Evolutionary conservation across 2,888 invertebrate species (phyloP).

Genomic region (Dyspetes luteomarginatus): DNA sequence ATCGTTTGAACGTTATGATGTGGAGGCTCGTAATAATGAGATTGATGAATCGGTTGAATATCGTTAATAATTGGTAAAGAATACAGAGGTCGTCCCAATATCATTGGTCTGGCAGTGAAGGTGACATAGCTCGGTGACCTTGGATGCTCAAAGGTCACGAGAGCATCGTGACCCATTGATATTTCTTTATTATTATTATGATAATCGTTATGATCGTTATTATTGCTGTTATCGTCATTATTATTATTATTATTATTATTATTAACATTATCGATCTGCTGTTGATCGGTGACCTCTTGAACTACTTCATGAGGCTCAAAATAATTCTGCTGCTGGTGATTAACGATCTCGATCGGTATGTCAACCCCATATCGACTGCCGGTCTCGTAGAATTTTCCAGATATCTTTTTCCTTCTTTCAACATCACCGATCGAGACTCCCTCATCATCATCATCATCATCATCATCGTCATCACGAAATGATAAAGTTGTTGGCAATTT

Average conservation of each 20-base stretch:
- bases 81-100: constrained; percentile 41
- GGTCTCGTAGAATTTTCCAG: constrained; percentile 71
- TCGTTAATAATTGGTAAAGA: constrained; percentile 5
- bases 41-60: constrained; percentile 11
- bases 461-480: neutral
- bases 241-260: neutral
- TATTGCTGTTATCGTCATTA: neutral
- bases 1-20: constrained; percentile 13
- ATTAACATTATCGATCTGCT: constrained; percentile 10
- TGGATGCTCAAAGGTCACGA: constrained; percentile 49
- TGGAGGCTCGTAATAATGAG: constrained; percentile 21
- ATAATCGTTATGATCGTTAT: neutral
- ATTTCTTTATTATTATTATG: neutral
- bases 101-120: constrained; percentile 16
- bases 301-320: constrained; percentile 15
- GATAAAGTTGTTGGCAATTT: constrained; percentile 3
- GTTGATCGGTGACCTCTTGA: neutral
- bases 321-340: constrained; percentile 27
- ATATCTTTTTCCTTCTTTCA: constrained; percentile 37
- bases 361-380: constrained; percentile 64
- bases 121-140: constrained; percentile 2
- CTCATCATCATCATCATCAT: constrained; percentile 8
- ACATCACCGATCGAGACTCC: neutral
- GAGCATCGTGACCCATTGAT: constrained; percentile 3
- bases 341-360: constrained; percentile 31